Percentiles rank a stretch among this genome's conserved stretches.
These are phyloP conservation scores for Selenia dentaria DNA, from an alignment of 2,888 invertebrate genomes.

Conservation along the genomic window DNA sequence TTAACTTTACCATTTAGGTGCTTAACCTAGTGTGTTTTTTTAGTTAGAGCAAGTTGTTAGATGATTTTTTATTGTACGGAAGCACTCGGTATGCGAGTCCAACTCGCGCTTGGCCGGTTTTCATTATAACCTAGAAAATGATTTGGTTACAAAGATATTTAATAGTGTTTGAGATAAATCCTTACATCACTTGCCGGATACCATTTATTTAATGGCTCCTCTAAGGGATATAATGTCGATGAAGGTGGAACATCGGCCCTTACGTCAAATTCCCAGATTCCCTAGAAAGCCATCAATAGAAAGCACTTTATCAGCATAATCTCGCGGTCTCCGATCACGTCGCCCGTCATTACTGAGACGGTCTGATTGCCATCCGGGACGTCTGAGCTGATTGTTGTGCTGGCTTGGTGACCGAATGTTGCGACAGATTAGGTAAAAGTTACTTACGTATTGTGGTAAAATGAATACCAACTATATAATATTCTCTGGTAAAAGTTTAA, in stretches of 20 bases:
- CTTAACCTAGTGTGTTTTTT: no score
- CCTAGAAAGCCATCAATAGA: slow-evolving; percentile 16
- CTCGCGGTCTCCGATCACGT: slow-evolving; percentile 17
- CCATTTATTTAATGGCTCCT: not conserved
- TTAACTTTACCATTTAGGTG: no score
- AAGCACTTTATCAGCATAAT: slow-evolving; percentile 14
- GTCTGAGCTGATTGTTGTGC: not conserved
- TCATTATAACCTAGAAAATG: no score
- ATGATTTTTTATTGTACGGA: no score
- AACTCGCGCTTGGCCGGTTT: no score
- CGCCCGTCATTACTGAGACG: slow-evolving; percentile 18
- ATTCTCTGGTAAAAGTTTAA: not conserved
- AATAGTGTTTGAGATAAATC: no score
- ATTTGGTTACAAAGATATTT: no score
- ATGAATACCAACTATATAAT: not conserved
- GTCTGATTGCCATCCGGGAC: slow-evolving; percentile 19
- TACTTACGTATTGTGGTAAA: not conserved
- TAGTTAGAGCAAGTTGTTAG: no score
- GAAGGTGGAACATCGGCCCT: slow-evolving; percentile 1
- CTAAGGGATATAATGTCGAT: no score
- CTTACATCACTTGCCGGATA: no score
- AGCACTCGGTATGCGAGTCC: no score
- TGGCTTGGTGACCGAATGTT: not conserved
- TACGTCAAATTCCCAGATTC: not conserved
- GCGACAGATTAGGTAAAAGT: not conserved